Evolutionary conservation across 2,888 invertebrate species (phyloP).

Genomic region (Cistogaster globosa): DNA sequence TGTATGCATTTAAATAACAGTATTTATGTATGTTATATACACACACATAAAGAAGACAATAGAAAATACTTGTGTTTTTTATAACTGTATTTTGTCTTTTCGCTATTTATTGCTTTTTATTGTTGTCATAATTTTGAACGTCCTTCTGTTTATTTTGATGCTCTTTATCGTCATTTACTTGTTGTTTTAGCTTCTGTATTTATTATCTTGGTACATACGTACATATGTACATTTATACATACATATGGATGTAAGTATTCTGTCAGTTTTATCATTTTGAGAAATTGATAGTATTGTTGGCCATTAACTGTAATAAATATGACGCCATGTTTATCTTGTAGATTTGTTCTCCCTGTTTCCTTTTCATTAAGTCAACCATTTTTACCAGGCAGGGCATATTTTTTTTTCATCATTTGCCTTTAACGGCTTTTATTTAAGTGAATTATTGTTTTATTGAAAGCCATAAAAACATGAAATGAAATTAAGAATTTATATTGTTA

Average conservation of each 20-base stretch:
- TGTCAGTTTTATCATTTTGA: conserved; percentile 50
- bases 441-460: conserved; percentile 71
- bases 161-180: conserved; percentile 38
- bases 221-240: too few relatives aligned
- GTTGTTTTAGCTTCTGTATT: conserved; percentile 23
- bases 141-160: conserved; percentile 37
- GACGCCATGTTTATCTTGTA: conserved; percentile 69
- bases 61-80: neutral
- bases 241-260: neutral
- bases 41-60: neutral
- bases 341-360: conserved; percentile 8
- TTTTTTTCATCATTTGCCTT: conserved; percentile 52
- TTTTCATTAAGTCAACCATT: conserved; percentile 21
- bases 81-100: conserved; percentile 13
- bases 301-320: conserved; percentile 71
- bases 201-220: conserved; percentile 6
- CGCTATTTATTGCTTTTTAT: conserved; percentile 31
- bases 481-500: conserved; percentile 42
- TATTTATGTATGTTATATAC: neutral
- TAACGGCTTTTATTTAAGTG: conserved; percentile 70
- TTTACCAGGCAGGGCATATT: neutral
- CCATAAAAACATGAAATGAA: conserved; percentile 64
- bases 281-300: conserved; percentile 68
- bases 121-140: conserved; percentile 56
- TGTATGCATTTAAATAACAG: neutral